phyloP scores from a whole-genome alignment of 2,113 vertebrate species.

The Phyllopteryx taeniolatus region DNA sequence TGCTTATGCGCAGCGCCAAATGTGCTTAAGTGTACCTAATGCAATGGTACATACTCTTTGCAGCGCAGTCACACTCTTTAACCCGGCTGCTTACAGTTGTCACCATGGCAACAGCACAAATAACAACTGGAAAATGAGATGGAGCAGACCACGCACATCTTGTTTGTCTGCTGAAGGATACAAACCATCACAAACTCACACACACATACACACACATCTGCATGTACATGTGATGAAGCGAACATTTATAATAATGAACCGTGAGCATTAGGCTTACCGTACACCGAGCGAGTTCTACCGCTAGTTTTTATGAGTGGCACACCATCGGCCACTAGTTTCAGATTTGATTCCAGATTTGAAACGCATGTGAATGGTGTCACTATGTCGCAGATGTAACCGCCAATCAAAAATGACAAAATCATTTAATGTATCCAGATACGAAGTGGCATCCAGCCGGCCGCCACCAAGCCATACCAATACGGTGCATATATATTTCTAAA shows the following conservation, averaged over 20 bases:
- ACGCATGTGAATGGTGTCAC: too few relatives aligned
- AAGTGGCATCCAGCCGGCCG: too few relatives aligned
- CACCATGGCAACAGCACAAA: constrained; percentile 38
- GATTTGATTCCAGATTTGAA: too few relatives aligned
- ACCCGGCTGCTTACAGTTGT: constrained; percentile 34
- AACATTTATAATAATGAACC: neutral
- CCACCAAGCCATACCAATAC: too few relatives aligned
- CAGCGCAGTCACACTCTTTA: constrained; percentile 12
- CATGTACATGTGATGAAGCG: constrained; percentile 2
- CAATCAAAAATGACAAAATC: too few relatives aligned
- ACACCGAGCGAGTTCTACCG: too few relatives aligned
- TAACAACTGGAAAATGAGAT: neutral
- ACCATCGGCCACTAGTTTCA: too few relatives aligned
- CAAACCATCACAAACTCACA: constrained; percentile 1
- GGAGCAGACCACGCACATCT: neutral
- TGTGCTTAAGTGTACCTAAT: neutral
- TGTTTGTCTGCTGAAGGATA: constrained; percentile 1
- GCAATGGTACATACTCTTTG: constrained; percentile 2
- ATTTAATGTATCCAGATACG: too few relatives aligned
- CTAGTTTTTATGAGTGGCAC: too few relatives aligned
- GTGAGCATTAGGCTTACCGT: too few relatives aligned
- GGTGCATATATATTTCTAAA: too few relatives aligned
- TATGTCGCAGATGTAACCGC: too few relatives aligned
- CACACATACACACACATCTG: constrained; percentile 1
- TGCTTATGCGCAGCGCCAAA: neutral